Conservation (phyloP, 2,888 invertebrate species). For the Himalopsyche japonica region DNA sequence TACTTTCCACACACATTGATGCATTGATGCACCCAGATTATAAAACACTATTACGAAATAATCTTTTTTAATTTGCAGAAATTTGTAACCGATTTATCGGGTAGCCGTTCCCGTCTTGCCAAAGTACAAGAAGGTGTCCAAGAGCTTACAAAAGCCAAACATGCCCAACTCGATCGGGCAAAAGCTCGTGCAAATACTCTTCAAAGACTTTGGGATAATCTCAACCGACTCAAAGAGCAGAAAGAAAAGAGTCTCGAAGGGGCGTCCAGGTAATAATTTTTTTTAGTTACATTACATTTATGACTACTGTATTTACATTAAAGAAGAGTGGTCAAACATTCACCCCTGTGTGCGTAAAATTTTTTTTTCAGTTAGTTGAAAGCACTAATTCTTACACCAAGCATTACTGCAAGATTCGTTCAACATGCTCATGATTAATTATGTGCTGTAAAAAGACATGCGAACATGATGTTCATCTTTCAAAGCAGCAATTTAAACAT, state of each 20-base stretch:
- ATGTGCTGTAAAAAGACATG: too few relatives aligned
- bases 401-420: too few relatives aligned
- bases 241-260: constrained; percentile 92
- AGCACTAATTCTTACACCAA: too few relatives aligned
- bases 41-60: background rate
- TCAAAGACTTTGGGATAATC: constrained; percentile 84
- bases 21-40: background rate
- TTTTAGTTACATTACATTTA: too few relatives aligned
- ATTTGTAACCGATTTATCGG: constrained; percentile 93
- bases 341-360: too few relatives aligned
- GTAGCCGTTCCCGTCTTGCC: constrained; percentile 88
- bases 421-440: too few relatives aligned
- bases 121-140: constrained; percentile 86
- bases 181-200: constrained; percentile 69
- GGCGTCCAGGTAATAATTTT: constrained; percentile 67
- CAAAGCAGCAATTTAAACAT: too few relatives aligned
- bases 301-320: too few relatives aligned
- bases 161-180: constrained; percentile 69
- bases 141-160: constrained; percentile 81
- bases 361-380: too few relatives aligned
- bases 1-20: background rate
- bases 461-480: too few relatives aligned
- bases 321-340: too few relatives aligned
- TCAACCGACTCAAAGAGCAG: constrained; percentile 83
- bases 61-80: constrained; percentile 60